phyloP scores from a whole-genome alignment of 2,113 vertebrate genomes.

The Actenoides lindsayi region DNA sequence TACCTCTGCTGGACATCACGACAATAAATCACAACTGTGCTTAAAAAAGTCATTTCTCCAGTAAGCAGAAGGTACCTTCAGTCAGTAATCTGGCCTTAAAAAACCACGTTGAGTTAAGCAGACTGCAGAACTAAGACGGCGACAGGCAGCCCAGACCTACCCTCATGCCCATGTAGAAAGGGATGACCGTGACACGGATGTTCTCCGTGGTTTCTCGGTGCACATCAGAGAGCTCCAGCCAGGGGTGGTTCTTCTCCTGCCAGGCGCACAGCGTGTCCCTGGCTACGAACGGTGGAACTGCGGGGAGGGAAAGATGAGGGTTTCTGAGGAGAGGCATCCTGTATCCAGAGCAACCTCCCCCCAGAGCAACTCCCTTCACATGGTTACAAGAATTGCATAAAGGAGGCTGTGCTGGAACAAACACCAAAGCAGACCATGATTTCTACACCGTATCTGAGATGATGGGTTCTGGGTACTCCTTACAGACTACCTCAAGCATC shows the following conservation, averaged over 20 bases:
- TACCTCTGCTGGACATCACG: neutral
- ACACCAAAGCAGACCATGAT: neutral
- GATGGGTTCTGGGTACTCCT: neutral
- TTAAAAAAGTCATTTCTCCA: neutral
- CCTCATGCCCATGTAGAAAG: conserved; percentile 99
- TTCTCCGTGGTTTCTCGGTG: conserved; percentile 97
- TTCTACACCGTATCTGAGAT: neutral
- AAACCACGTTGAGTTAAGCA: neutral
- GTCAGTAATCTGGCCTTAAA: neutral
- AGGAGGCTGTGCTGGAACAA: neutral
- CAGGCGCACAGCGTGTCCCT: conserved; percentile 93
- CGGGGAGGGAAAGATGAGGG: neutral
- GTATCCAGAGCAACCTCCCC: neutral
- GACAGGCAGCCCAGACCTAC: conserved; percentile 59
- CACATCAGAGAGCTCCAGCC: conserved; percentile 96
- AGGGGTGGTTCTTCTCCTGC: conserved; percentile 99
- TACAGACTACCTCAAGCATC: neutral
- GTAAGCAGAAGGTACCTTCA: neutral
- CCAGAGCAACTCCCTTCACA: neutral
- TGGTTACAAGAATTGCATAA: neutral
- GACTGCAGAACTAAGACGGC: neutral
- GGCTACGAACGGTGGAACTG: conserved; percentile 89
- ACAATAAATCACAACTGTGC: accelerated
- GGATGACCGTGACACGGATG: conserved; percentile 96
- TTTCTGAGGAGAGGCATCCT: neutral